Base-by-base conservation (phyloP, 2,888 invertebrate species). In the Leptopilina drosophilae region DNA sequence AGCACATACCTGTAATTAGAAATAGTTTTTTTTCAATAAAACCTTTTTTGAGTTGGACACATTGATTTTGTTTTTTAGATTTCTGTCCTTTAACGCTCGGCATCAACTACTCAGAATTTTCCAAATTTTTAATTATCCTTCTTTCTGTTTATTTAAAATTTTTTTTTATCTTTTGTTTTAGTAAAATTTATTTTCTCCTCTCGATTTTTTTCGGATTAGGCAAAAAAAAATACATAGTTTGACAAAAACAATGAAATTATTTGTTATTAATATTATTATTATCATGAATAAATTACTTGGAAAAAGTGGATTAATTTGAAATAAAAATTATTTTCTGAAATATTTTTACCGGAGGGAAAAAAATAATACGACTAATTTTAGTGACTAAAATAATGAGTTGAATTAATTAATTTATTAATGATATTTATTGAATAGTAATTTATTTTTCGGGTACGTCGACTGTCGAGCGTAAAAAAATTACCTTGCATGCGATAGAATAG, bases 1-100 rank as follows among this genome's bases (percentile, higher is more conserved):
- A 33, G 87, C 87, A 89, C 85, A 88, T 87, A 89, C 87, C 85
- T 90, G 90, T 90, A 90, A 89, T 88, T 89, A 90, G 88, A 87
- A 86, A 90, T 89, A 90, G 87, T 88, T 87, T 85, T 86, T 89
- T 49, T 89, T 89, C 87, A 90, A 90, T 90, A 90, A 90, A 90
- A 90, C 87, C 89, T 90, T 90, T 20, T 90, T 90, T 33, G 88
- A 90, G 89, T 90, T 90, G 87, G 86, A 90, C 87, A 88, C 88
- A 83, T 90, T 90, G 88, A 88, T 90, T 90, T 88, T 90, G 87
- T 89, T 90, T 90, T 87, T 87, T 88, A 73, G 56, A 73, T 86
- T 88, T 86, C 84, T 86, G 80, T 81, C 85, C 80, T 88, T 90
- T 90, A 90, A 89, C 90, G 90, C 90, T 90, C 90, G 89, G 87